These are phyloP conservation scores for Sphinx pinastri DNA, from an alignment of 2,888 invertebrate species.

Conservation along the genomic window DNA sequence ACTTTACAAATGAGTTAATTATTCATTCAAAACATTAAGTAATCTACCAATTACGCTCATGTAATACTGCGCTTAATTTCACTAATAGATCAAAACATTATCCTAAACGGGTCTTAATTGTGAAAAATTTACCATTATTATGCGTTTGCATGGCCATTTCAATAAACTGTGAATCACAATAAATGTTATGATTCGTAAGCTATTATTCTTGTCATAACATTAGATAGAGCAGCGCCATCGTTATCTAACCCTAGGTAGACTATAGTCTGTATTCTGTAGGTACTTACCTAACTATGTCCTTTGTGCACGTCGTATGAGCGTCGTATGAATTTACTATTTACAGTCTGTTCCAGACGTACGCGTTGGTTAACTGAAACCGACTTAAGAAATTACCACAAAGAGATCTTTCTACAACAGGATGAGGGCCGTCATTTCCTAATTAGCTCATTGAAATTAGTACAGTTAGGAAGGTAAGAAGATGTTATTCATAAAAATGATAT, in stretches of 20 bases:
- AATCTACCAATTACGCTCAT: slow-evolving; percentile 16
- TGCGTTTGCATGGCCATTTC: slow-evolving; percentile 12
- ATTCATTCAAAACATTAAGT: slow-evolving; percentile 64
- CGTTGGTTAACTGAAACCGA: neutral
- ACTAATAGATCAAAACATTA: slow-evolving; percentile 6
- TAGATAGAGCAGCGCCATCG: neutral
- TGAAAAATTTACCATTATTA: slow-evolving; percentile 31
- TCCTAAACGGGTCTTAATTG: slow-evolving; percentile 33
- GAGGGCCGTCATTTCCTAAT: neutral
- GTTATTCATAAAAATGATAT: slow-evolving; percentile 25
- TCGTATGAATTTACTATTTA: too few relatives aligned
- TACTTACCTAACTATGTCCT: neutral
- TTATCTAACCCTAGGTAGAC: neutral
- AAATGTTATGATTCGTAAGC: neutral
- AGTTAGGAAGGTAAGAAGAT: too few relatives aligned
- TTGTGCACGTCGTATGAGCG: too few relatives aligned
- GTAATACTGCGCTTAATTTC: slow-evolving; percentile 13
- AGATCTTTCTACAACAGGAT: neutral
- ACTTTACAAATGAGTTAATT: slow-evolving; percentile 67
- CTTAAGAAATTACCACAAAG: too few relatives aligned
- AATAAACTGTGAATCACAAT: slow-evolving; percentile 13
- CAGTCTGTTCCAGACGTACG: neutral
- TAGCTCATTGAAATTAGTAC: neutral
- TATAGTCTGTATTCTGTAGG: neutral
- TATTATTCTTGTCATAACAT: neutral